These are phyloP conservation scores for Mormyrus iriodes DNA, from an alignment of 2,113 vertebrate genomes.

Conservation along the genomic window DNA sequence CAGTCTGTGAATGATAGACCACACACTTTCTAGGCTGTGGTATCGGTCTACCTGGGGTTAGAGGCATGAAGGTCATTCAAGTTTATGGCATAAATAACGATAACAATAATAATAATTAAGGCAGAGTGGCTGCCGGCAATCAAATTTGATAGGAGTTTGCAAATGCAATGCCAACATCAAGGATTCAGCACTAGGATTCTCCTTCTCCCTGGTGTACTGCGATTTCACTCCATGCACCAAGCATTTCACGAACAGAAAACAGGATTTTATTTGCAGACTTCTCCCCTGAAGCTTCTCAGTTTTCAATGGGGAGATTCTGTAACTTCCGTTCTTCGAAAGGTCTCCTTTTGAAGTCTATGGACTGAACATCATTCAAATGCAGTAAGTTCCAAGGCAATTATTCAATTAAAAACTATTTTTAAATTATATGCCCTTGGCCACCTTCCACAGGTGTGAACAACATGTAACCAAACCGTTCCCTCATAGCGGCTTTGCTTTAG, in stretches of 20 bases:
- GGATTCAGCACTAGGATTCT: not conserved
- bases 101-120: not conserved
- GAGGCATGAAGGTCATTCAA: not conserved
- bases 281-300: not conserved
- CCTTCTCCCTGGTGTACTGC: not conserved
- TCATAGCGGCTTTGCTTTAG: not conserved
- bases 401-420: not conserved
- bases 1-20: not conserved
- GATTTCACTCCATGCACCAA: not conserved
- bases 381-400: not conserved
- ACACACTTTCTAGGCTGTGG: not conserved
- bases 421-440: not conserved
- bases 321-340: not conserved
- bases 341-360: not conserved
- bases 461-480: not conserved
- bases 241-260: not conserved
- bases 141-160: not conserved
- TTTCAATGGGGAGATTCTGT: not conserved
- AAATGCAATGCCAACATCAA: not conserved
- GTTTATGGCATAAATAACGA: not conserved
- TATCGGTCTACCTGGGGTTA: not conserved
- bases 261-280: not conserved
- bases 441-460: not conserved
- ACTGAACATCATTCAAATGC: not conserved
- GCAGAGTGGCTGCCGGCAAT: not conserved